Percentiles rank a stretch among this genome's conserved stretches.
Conservation (phyloP, 2,113 vertebrate species). For the Tringa solitaria region DNA sequence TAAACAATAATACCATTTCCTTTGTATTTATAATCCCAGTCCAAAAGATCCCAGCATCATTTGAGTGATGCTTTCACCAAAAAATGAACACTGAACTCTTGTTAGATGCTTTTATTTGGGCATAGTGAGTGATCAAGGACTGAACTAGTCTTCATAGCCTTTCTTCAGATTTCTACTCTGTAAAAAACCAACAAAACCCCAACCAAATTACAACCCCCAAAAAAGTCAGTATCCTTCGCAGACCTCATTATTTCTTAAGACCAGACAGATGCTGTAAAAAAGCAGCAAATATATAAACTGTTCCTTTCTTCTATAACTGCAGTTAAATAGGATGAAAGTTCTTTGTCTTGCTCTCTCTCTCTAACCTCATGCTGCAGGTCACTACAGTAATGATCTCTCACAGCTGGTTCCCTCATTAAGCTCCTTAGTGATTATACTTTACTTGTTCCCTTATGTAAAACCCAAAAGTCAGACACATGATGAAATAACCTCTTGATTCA, state of each 20-base stretch:
- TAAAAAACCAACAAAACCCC: neutral
- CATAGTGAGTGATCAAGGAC: neutral
- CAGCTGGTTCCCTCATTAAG: slow-evolving; percentile 38
- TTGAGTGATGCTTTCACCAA: neutral
- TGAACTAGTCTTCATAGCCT: neutral
- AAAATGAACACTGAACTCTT: accelerated
- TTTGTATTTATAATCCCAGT: neutral
- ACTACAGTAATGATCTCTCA: slow-evolving; percentile 43
- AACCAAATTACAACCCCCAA: neutral
- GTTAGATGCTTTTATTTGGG: neutral
- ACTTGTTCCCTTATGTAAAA: neutral
- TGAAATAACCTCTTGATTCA: neutral
- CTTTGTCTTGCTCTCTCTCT: slow-evolving; percentile 7
- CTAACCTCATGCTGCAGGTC: slow-evolving; percentile 30
- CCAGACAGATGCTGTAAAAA: neutral
- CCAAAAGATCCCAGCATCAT: neutral
- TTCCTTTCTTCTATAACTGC: neutral
- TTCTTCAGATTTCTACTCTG: neutral
- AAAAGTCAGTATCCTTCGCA: neutral
- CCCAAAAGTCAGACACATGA: neutral
- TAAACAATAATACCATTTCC: neutral
- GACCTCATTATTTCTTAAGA: slow-evolving; percentile 4
- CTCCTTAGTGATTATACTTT: slow-evolving; percentile 6
- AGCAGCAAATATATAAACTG: neutral
- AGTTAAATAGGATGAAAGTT: slow-evolving; percentile 20